Conservation (phyloP, 1,140 invertebrate genomes). For the Triops cancriformis region DNA sequence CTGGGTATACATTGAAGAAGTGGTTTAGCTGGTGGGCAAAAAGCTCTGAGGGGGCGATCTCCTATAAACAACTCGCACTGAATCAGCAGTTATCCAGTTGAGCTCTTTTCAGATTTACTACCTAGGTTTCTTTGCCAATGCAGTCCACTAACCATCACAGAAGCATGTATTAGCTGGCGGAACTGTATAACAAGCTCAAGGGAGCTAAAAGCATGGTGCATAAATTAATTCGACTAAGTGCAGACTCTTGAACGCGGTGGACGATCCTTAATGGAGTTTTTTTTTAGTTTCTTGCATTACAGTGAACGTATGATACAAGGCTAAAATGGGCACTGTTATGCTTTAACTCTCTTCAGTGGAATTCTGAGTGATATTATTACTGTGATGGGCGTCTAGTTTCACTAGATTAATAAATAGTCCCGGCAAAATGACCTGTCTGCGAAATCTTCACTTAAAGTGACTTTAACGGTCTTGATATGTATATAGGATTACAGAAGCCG, state of each 20-base stretch:
- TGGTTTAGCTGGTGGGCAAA: neutral
- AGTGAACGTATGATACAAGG: too few species aligned
- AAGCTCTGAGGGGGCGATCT: neutral
- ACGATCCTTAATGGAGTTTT: too few species aligned
- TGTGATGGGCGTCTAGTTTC: too few species aligned
- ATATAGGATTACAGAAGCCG: too few species aligned
- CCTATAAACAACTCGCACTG: neutral
- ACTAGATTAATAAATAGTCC: too few species aligned
- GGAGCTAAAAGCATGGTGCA: slow-evolving; percentile 5
- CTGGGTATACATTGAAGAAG: neutral
- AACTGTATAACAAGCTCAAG: neutral
- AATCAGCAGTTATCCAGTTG: neutral
- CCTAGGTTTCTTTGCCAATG: neutral
- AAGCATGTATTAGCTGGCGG: neutral
- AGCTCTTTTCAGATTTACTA: slow-evolving; percentile 14
- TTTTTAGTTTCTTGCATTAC: too few species aligned
- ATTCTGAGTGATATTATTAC: too few species aligned
- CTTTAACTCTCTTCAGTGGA: too few species aligned
- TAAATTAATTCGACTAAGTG: slow-evolving; percentile 14
- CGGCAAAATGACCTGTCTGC: too few species aligned
- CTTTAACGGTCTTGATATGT: too few species aligned
- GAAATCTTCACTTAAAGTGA: too few species aligned
- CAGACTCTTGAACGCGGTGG: neutral
- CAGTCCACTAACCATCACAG: neutral
- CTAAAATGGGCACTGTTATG: too few species aligned